These are phyloP conservation scores for Camponotus vicinus DNA, from an alignment of 1,140 invertebrate genomes.

Conservation along the genomic window DNA sequence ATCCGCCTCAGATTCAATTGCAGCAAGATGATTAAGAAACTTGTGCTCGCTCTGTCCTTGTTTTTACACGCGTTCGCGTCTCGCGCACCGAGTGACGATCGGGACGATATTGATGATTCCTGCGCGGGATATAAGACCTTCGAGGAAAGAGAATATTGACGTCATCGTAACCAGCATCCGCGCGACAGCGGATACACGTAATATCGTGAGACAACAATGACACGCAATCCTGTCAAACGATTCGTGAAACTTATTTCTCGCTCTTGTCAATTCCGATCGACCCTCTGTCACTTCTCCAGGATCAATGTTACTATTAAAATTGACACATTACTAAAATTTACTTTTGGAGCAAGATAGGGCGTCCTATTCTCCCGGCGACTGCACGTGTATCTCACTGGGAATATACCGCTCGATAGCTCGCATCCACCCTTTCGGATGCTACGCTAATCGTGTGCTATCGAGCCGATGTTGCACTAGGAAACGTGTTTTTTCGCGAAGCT, in stretches of 20 bases:
- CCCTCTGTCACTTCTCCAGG: background rate
- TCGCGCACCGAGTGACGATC: background rate
- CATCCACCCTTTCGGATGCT: background rate
- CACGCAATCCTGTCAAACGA: background rate
- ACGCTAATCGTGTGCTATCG: background rate
- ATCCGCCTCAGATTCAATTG: background rate
- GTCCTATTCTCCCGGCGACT: background rate
- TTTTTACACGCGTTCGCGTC: background rate
- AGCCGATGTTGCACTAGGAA: background rate
- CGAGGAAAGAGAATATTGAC: background rate
- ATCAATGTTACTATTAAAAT: too few species aligned
- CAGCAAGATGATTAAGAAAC: background rate
- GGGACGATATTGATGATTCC: background rate
- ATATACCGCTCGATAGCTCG: slow-evolving; percentile 31
- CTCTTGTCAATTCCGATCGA: background rate
- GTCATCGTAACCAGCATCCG: background rate
- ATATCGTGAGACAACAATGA: background rate
- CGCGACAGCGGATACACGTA: background rate
- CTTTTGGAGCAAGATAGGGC: background rate
- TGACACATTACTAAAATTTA: background rate
- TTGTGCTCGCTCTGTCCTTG: background rate
- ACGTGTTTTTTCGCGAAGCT: background rate
- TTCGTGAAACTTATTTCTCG: too few species aligned
- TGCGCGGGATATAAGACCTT: background rate
- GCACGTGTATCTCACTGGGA: slow-evolving; percentile 16